A percentile compares a stretch with the other conserved stretches of the same genome.
Evolutionary conservation across 1,140 invertebrate genomes (phyloP).

Genomic region (Panagrolaimus sp.): DNA sequence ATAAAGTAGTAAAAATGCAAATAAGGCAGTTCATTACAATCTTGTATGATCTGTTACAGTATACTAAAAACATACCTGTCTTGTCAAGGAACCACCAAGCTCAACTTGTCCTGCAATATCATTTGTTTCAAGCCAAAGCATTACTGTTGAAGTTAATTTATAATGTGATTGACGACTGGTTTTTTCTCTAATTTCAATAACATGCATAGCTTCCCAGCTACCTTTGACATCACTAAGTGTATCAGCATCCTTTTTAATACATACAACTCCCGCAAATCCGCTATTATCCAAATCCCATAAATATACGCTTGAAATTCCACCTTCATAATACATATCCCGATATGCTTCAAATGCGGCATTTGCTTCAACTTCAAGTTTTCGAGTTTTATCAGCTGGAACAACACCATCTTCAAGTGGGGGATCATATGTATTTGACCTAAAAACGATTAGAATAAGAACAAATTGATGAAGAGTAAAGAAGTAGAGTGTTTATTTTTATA

Average conservation of each 20-base stretch:
- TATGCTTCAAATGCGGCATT: constrained; percentile 98
- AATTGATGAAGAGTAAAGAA: no score
- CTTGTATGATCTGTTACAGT: no score
- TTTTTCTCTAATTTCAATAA: constrained; percentile 77
- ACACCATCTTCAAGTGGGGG: constrained; percentile 95
- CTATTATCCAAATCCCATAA: constrained; percentile 93
- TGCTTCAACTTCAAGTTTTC: constrained; percentile 92
- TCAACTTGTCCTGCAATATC: constrained; percentile 95
- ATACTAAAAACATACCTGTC: constrained; percentile 71
- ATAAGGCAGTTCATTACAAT: no score
- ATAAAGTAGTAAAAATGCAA: no score
- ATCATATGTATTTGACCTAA: constrained; percentile 97
- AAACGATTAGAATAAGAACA: no score
- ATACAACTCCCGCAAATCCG: constrained; percentile 95
- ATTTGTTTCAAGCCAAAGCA: constrained; percentile 98
- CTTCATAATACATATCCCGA: constrained; percentile 97
- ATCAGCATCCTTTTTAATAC: constrained; percentile 84
- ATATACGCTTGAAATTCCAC: constrained; percentile 97
- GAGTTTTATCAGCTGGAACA: constrained; percentile 88
- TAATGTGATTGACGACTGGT: constrained; percentile 64
- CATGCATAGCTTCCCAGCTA: constrained; percentile 99
- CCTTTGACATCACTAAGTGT: constrained; percentile 85
- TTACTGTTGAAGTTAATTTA: constrained; percentile 95
- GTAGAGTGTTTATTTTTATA: no score
- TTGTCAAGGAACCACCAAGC: constrained; percentile 88